Percentiles rank a stretch among this genome's conserved stretches.
phyloP scores from a whole-genome alignment of 2,797 vertebrate species.

The Xiphophorus birchmanni region DNA sequence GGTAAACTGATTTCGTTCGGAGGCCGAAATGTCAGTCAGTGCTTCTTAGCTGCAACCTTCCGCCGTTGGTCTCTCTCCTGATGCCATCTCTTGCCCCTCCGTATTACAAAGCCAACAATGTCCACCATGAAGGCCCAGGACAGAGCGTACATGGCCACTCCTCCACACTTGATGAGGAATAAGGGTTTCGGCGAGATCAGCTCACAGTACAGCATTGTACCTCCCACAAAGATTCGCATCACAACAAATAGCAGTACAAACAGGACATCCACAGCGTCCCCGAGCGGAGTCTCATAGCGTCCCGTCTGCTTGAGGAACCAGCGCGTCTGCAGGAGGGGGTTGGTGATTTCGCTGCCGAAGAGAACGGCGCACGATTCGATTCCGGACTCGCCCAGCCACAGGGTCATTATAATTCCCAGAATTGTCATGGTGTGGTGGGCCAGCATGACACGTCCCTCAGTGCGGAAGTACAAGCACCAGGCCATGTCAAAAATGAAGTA shows the following conservation, averaged over 20 bases:
- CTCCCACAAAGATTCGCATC: conserved; percentile 92
- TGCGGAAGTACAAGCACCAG: conserved; percentile 95
- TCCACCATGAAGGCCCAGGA: conserved; percentile 95
- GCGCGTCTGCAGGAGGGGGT: conserved; percentile 93
- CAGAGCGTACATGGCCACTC: conserved; percentile 90
- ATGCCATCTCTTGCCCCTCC: conserved; percentile 87
- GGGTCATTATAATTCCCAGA: conserved; percentile 88
- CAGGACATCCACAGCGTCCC: conserved; percentile 88
- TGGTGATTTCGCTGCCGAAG: conserved; percentile 96
- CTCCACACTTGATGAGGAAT: conserved; percentile 92
- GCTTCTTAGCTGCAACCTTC: conserved; percentile 58
- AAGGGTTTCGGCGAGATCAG: conserved; percentile 88
- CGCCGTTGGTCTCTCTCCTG: conserved; percentile 64
- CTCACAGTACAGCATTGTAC: conserved; percentile 94
- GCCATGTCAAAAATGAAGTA: conserved; percentile 96
- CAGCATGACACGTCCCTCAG: conserved; percentile 93
- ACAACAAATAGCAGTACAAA: conserved; percentile 91
- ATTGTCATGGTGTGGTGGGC: conserved; percentile 96
- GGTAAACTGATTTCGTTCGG: conserved; percentile 6
- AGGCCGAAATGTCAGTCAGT: conserved; percentile 49
- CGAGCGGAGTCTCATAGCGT: conserved; percentile 82
- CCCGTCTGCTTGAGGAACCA: conserved; percentile 96
- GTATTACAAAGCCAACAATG: conserved; percentile 88
- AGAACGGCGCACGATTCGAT: conserved; percentile 92
- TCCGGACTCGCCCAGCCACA: conserved; percentile 90